A percentile compares a stretch with the other conserved stretches of the same genome.
phyloP scores from a whole-genome alignment of 1,140 invertebrate genomes.

The Marisa cornuarietis region DNA sequence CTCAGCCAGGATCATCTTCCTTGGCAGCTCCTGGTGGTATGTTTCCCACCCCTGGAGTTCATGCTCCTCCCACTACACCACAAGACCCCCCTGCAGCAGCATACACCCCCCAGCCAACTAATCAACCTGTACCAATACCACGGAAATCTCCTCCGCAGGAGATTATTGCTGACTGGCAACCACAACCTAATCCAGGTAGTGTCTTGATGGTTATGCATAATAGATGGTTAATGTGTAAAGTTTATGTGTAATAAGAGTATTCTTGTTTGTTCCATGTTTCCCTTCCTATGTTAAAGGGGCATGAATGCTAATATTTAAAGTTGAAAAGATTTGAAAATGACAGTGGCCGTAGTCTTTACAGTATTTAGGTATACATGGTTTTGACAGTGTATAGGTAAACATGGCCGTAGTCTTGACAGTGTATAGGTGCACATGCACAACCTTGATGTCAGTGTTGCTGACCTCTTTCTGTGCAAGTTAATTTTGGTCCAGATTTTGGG shows the following conservation, averaged over 20 bases:
- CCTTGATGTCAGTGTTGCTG: too few relatives aligned
- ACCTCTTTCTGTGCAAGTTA: too few relatives aligned
- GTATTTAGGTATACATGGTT: too few relatives aligned
- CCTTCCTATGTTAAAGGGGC: background rate
- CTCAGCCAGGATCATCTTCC: conserved; percentile 32
- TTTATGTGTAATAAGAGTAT: background rate
- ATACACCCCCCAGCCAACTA: conserved; percentile 33
- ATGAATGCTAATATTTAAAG: background rate
- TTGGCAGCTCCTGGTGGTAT: conserved; percentile 5
- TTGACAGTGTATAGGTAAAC: background rate
- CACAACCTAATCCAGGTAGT: conserved; percentile 50
- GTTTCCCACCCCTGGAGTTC: conserved; percentile 42
- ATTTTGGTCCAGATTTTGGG: too few relatives aligned
- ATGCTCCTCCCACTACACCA: conserved; percentile 56
- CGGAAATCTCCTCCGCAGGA: conserved; percentile 12
- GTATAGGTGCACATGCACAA: background rate
- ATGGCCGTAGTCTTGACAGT: background rate
- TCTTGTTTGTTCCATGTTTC: background rate
- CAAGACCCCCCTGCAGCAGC: conserved; percentile 29
- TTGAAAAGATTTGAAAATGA: too few relatives aligned
- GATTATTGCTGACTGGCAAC: conserved; percentile 41
- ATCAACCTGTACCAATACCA: conserved; percentile 24
- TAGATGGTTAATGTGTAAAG: background rate
- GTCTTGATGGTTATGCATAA: background rate
- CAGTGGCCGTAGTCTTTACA: too few relatives aligned